Evolutionary conservation across 2,113 vertebrate species (phyloP).

Genomic region (Guaruba guarouba): DNA sequence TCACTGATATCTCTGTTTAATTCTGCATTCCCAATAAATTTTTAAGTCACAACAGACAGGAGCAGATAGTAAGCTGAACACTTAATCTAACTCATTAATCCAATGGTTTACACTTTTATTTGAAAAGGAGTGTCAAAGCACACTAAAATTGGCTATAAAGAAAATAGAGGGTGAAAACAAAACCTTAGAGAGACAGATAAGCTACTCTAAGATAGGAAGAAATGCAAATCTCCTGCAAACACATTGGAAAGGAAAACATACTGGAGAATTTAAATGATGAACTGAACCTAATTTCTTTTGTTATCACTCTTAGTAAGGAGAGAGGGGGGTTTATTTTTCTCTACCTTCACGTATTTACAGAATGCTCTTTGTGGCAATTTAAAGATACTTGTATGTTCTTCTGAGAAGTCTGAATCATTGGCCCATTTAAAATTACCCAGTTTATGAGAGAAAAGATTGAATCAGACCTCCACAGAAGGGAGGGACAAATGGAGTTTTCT

Average conservation of each 20-base stretch:
- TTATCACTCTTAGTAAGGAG: not conserved
- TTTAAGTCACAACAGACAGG: not conserved
- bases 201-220: not conserved
- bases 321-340: not conserved
- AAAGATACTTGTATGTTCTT: not conserved
- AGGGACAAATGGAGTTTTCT: not conserved
- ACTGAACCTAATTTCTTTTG: slow-evolving; percentile 21
- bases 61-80: not conserved
- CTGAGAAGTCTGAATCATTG: not conserved
- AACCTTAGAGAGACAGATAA: not conserved
- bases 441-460: not conserved
- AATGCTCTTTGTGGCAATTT: not conserved
- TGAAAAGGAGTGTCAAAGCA: slow-evolving; percentile 26
- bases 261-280: not conserved
- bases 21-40: not conserved
- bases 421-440: not conserved
- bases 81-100: slow-evolving; percentile 10
- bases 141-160: not conserved
- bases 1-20: not conserved
- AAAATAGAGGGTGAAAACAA: slow-evolving; percentile 2
- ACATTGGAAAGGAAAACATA: not conserved
- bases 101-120: slow-evolving; percentile 21
- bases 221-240: not conserved
- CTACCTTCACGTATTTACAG: not conserved
- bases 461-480: not conserved